Evolutionary conservation across 2,113 vertebrate genomes (phyloP).

Genomic region (Pavo muticus): DNA sequence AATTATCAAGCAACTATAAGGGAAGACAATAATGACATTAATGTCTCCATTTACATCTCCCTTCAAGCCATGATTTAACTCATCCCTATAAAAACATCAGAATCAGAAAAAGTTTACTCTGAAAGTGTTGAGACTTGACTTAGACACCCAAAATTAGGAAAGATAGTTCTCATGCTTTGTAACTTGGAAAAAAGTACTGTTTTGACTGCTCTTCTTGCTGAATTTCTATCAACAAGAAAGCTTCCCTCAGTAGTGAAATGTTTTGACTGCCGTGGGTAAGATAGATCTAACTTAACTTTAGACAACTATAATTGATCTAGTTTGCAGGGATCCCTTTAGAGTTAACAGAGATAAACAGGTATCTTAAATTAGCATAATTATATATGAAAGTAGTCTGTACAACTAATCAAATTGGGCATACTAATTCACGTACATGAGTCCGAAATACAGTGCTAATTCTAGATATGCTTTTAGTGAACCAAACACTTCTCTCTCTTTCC

Average conservation of each 20-base stretch:
- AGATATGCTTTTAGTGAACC: neutral
- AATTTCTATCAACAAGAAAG: neutral
- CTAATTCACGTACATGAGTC: conserved; percentile 3
- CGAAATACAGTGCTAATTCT: neutral
- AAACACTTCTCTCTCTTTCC: neutral
- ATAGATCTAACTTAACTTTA: neutral
- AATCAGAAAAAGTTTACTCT: neutral
- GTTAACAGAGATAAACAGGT: conserved; percentile 15
- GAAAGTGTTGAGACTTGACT: neutral
- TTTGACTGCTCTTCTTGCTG: neutral
- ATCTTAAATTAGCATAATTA: neutral
- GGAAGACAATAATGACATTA: neutral
- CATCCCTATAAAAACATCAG: neutral
- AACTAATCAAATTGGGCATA: conserved; percentile 25
- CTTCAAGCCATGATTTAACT: neutral
- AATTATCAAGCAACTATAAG: neutral
- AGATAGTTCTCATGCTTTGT: neutral
- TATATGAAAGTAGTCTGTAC: conserved; percentile 17
- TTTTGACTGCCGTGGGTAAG: neutral
- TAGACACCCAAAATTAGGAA: neutral
- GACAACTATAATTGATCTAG: neutral
- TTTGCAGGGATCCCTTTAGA: neutral
- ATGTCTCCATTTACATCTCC: neutral
- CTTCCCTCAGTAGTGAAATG: neutral
- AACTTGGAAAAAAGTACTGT: neutral